A percentile compares a stretch with the other conserved stretches of the same genome.
Conservation (phyloP, 35 echinoderm and acorn worm species). For the Ophioderma brevispina region DNA sequence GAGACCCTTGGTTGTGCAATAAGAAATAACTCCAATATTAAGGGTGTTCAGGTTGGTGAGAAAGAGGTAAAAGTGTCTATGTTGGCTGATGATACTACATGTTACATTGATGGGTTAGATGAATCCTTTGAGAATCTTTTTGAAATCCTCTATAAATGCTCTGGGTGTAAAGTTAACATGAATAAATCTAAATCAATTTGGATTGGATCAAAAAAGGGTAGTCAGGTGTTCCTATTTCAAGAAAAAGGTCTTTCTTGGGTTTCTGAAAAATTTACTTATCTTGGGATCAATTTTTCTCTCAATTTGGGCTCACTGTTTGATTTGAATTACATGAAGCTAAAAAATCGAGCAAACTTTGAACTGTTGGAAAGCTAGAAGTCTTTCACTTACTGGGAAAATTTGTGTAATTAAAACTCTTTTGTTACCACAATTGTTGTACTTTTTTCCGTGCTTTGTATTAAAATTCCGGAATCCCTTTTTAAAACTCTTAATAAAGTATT, state of each 20-base stretch:
- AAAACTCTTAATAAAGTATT: not conserved
- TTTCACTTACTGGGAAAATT: conserved; percentile 14
- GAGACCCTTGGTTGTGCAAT: not conserved
- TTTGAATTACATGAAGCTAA: not conserved
- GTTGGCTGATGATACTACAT: not conserved
- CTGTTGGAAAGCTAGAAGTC: not conserved
- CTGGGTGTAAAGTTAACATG: conserved; percentile 21
- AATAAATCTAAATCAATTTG: conserved; percentile 17
- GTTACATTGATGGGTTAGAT: not conserved
- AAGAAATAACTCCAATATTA: not conserved
- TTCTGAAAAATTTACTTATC: not conserved
- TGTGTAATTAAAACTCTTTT: conserved; percentile 14
- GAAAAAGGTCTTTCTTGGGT: too few relatives aligned
- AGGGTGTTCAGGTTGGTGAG: not conserved
- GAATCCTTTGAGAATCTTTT: not conserved
- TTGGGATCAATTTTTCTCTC: not conserved
- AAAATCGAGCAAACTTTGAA: not conserved
- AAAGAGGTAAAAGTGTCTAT: not conserved
- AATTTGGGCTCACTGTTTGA: not conserved
- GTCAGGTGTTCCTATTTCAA: conserved; percentile 7
- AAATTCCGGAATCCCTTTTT: not conserved
- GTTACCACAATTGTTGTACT: conserved; percentile 4
- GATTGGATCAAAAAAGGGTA: conserved; percentile 1
- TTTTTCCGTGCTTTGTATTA: conserved; percentile 1
- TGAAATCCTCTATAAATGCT: not conserved